A percentile compares a stretch with the other conserved stretches of the same genome.
Evolutionary conservation across 2,888 invertebrate species (phyloP).

Genomic region (Therioaphis trifolii): DNA sequence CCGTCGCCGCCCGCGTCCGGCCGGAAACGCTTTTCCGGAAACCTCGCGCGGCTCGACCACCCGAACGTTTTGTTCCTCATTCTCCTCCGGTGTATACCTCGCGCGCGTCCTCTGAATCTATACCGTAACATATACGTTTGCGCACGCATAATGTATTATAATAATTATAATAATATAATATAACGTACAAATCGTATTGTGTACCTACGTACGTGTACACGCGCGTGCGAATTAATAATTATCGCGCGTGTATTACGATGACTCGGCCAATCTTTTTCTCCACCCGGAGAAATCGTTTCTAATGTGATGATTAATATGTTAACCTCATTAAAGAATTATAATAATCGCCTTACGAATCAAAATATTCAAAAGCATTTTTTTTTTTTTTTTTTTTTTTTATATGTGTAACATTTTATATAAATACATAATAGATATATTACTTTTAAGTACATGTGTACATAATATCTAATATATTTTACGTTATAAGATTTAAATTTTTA

Average conservation of each 20-base stretch:
- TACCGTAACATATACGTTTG: not conserved
- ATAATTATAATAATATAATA: too few species aligned
- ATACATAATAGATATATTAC: too few species aligned
- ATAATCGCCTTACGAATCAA: slow-evolving; percentile 46
- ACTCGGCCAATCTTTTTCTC: slow-evolving; percentile 51
- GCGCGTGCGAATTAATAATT: not conserved
- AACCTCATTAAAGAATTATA: slow-evolving; percentile 56
- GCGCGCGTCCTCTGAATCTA: not conserved
- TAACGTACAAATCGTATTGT: not conserved
- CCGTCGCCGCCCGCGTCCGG: not conserved
- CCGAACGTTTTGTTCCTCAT: not conserved
- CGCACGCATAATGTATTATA: too few species aligned
- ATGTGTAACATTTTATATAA: slow-evolving; percentile 17
- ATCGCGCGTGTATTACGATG: not conserved
- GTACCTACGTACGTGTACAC: not conserved
- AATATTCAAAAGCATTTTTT: slow-evolving; percentile 42
- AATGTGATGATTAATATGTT: slow-evolving; percentile 55
- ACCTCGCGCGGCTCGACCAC: not conserved
- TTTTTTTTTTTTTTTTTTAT: slow-evolving; percentile 15
- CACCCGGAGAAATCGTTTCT: slow-evolving; percentile 40
- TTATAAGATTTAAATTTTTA: slow-evolving; percentile 22
- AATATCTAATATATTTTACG: not conserved
- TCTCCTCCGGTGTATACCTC: not conserved
- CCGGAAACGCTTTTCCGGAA: not conserved
- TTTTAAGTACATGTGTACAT: not conserved